Base-by-base conservation (phyloP, 2,888 invertebrate species). In the Allygus modestus region DNA sequence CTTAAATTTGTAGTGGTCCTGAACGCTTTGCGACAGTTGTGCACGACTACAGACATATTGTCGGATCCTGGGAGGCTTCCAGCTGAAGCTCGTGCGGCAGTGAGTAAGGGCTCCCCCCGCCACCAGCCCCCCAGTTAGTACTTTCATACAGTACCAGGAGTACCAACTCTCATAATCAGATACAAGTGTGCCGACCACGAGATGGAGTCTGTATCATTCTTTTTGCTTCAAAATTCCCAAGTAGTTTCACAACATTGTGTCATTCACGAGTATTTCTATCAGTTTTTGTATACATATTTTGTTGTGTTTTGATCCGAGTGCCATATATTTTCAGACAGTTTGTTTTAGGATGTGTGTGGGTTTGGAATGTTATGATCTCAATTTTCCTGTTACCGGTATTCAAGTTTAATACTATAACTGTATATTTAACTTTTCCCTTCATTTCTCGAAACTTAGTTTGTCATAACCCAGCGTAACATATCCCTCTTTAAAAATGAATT, bases 41-140 rank as follows among this genome's bases (percentile, higher is more conserved):
- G 97, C 90, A 98, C 97, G 88, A 95, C 95, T 86, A 99, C 99
- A 75, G 98, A 98, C 89, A 97, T 99, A 89, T 92, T 99, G 88
- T 95, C 97, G 69, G 96, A 96, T 89, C 98, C 98, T 15, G 95
- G 95, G 89, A 94, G 95, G 84, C 92, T 99, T 89, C 96, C 97
- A 12, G 97, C 98, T 85, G 98, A 99, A 92, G 97, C 97, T 26
- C 93, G 95, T 83, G 94, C 94, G 89, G 96, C 97, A 28, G 95
- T 95, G 12, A 84, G 28, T 17, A 77, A 82, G 28, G 46, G 26
- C 9, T 41, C 71, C 15, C 7, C 41, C 11, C 77, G 46, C 20
- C 71, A n/a, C 23, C 73, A 73, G 26, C 51, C 77, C 4, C 17
- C 77, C 28, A 77, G 77, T 77, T 77, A 77, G 77, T 77, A 77